Evolutionary conservation across 2,113 vertebrate genomes (phyloP), one percentile per base, ranked within the genome.

Genomic region (Tricholaema leucomelas): DNA sequence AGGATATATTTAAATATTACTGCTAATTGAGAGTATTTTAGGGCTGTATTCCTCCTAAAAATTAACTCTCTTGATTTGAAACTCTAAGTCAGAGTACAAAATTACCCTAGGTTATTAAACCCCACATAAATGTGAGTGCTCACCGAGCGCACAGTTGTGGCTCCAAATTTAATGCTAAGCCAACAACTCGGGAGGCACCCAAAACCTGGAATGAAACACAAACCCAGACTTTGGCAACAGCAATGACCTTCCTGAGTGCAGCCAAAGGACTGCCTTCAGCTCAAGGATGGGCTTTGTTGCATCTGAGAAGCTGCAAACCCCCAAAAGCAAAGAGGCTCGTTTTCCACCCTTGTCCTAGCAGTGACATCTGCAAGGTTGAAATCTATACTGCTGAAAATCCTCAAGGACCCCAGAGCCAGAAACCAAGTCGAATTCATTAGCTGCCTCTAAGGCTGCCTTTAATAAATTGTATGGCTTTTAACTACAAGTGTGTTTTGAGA

Each of bases 1-100:
- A 94, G 88, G 88, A 94, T 85, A 35, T 91, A 90, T 94, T 92
- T 95, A 94, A 95, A 92, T 95, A 94, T 78, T 95, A 77, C 85
- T 91, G 80, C 48, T 91, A 90, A 88, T 91, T 95, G 65, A 71
- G 88, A 78, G 77, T 90, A 93, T 93, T 96, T 90, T 88, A 88
- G 66, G 30, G 77, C 80, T 85, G 38, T 59, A 27, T 87, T 83
- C 38, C 72, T 92, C 52, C 76, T 90, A 91, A 87, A 94, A 95
- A 94, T 91, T 92, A 86, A 86, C 76, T 90, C 58, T 71, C 81
- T 91, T 94, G 80, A 94, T 86, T 94, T 67, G 88, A 88, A 93
- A 78, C 14, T 46, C 20, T 35, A 81, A 89, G 58, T 69, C 5
- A 12, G 86, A 70, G 61, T 85, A 58, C 58, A 74, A 88, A 90